Conservation (phyloP, 2,797 vertebrate species). For the Adrianichthys oophorus region DNA sequence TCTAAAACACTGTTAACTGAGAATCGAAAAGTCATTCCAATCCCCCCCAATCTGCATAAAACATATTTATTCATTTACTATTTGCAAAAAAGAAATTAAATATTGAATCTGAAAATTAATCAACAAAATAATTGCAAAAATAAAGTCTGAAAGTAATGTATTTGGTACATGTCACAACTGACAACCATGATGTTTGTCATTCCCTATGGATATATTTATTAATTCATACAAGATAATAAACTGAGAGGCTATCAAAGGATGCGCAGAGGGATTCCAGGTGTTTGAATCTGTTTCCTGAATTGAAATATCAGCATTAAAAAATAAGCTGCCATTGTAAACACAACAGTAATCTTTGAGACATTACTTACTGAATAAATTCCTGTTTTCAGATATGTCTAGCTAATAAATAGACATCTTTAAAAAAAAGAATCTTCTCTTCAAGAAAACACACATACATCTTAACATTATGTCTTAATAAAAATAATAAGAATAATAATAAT, state of each 20-base stretch:
- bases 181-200: slow-evolving; percentile 23
- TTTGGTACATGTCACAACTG: slow-evolving; percentile 27
- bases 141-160: slow-evolving; percentile 38
- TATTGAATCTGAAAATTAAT: background rate
- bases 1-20: slow-evolving; percentile 16
- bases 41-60: background rate
- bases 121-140: slow-evolving; percentile 55
- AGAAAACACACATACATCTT: too few relatives aligned
- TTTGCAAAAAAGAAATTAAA: too few relatives aligned
- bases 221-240: background rate
- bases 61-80: too few relatives aligned
- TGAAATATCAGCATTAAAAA: slow-evolving; percentile 1
- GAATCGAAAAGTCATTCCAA: slow-evolving; percentile 25
- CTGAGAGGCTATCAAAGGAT: background rate
- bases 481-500: too few relatives aligned
- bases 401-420: too few relatives aligned
- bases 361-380: background rate
- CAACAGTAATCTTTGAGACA: background rate
- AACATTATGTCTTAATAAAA: too few relatives aligned
- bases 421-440: too few relatives aligned
- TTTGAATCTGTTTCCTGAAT: slow-evolving; percentile 9
- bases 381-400: too few relatives aligned
- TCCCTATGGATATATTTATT: slow-evolving; percentile 19
- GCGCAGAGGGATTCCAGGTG: slow-evolving; percentile 2
- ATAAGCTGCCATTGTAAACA: background rate